Evolutionary conservation across 2,888 invertebrate species (phyloP), one percentile per base, ranked within the genome.

Genomic region (Eilema griseolum): DNA sequence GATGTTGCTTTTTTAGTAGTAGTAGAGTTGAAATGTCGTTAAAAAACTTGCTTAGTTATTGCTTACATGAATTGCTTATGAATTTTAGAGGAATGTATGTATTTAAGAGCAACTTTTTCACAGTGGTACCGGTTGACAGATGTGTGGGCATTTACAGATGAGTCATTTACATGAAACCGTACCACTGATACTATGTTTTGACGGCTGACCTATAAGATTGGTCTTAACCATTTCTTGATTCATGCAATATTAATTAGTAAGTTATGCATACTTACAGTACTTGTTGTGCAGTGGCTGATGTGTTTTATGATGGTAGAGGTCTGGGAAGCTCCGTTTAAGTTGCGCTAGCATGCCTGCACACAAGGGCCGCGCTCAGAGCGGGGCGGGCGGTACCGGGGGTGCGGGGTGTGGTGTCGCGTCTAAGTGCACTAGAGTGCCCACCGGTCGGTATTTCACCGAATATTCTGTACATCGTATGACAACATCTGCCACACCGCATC

Each of bases 251-350:
- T 85, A 86, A 87, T 78, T 81, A 76, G 78, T 82, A 85, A 84
- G 84, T 77, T 80, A 90, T 89, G 90, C 88, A 90, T 95, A 95
- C 95, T 95, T 93, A 95, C 95, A 95, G 94, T 96, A 96, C 94
- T 97, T 97, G 96, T 97, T 97, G 95, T 97, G 96, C 89, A 97
- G 96, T 90, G 97, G 97, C 95, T 97, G 97, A 92, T 97, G 97
- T 89, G 96, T 97, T 96, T 97, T 97, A 95, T 95, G 95, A 95
- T 97, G 96, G 95, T 97, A 97, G 93, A 98, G 97, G 95, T 98
- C 98, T 92, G 97, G 97, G 96, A 98, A 97, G 96, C 98, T 98
- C 96, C 97, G 96, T 97, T 97, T 97, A 96, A 98, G 97, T 96
- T 97, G 97, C 96, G 97, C 97, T 96, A 98, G 96, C 97, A 97